Percentiles rank a stretch among this genome's conserved stretches.
Conservation (phyloP, 2,888 invertebrate genomes). For the Steromphala cineraria region DNA sequence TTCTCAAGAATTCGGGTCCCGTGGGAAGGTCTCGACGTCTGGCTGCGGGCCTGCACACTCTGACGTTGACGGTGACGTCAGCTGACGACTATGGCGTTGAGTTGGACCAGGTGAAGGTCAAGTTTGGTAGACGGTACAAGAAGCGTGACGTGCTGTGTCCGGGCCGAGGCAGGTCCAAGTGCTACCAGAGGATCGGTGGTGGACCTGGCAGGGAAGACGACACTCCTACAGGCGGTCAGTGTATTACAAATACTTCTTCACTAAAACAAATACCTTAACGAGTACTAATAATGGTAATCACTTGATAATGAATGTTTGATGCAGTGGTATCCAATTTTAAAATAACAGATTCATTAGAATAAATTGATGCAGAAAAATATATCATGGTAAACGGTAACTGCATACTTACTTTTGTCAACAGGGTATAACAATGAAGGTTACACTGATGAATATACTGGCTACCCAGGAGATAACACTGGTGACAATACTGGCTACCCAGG, state of each 20-base stretch:
- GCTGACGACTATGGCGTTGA: conserved; percentile 19
- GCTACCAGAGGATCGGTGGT: background rate
- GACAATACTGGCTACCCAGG: background rate
- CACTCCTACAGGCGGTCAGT: too few relatives aligned
- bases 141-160: background rate
- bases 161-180: background rate
- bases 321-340: background rate
- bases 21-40: background rate
- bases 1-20: background rate
- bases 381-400: too few relatives aligned
- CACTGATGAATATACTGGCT: background rate
- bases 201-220: too few relatives aligned
- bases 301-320: too few relatives aligned
- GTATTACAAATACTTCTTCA: too few relatives aligned
- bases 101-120: background rate
- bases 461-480: background rate
- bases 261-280: too few relatives aligned
- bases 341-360: background rate
- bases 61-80: background rate
- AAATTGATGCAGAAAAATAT: too few relatives aligned
- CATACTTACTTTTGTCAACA: background rate
- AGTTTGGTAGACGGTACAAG: background rate
- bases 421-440: background rate
- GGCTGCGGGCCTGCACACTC: background rate
- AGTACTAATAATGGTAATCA: too few relatives aligned